A percentile compares a stretch with the other conserved stretches of the same genome.
These are phyloP conservation scores for Aeoliscus strigatus DNA, from an alignment of 2,797 vertebrate genomes.

Conservation along the genomic window DNA sequence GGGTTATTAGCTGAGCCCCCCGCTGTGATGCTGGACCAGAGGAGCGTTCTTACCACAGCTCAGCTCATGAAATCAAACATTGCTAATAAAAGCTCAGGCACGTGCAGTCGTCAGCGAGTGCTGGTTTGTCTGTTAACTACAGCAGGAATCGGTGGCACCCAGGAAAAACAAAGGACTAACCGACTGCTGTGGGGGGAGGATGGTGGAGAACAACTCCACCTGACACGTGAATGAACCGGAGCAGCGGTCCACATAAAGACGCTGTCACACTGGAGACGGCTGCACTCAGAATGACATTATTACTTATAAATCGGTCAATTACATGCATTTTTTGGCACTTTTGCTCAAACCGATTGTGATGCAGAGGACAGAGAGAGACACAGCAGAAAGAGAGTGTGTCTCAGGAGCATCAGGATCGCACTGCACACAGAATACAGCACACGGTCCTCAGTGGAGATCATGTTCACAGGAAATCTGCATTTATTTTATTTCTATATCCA, in stretches of 20 bases:
- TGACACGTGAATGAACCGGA: slow-evolving; percentile 23
- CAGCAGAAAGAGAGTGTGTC: slow-evolving; percentile 5
- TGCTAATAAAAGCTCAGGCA: slow-evolving; percentile 38
- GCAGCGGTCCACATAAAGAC: too few species aligned
- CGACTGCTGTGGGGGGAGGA: slow-evolving; percentile 23
- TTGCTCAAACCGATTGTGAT: slow-evolving; percentile 8
- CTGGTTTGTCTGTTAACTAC: slow-evolving; percentile 45
- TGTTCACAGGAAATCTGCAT: background rate
- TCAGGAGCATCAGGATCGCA: background rate
- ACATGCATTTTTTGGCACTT: slow-evolving; percentile 6
- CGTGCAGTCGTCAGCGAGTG: slow-evolving; percentile 32
- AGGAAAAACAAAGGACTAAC: slow-evolving; percentile 29
- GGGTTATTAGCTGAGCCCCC: slow-evolving; percentile 25
- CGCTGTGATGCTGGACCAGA: slow-evolving; percentile 14
- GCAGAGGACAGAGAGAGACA: background rate
- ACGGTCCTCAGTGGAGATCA: background rate
- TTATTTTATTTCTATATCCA: slow-evolving; percentile 5
- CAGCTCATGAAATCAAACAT: slow-evolving; percentile 35
- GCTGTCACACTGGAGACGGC: slow-evolving; percentile 4
- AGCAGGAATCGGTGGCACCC: slow-evolving; percentile 18
- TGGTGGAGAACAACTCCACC: slow-evolving; percentile 19
- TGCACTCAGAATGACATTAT: too few species aligned
- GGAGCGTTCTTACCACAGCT: slow-evolving; percentile 27
- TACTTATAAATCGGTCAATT: too few species aligned
- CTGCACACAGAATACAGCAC: background rate